Evolutionary conservation across 2,113 vertebrate species (phyloP).

Genomic region (Pardalotus punctatus): DNA sequence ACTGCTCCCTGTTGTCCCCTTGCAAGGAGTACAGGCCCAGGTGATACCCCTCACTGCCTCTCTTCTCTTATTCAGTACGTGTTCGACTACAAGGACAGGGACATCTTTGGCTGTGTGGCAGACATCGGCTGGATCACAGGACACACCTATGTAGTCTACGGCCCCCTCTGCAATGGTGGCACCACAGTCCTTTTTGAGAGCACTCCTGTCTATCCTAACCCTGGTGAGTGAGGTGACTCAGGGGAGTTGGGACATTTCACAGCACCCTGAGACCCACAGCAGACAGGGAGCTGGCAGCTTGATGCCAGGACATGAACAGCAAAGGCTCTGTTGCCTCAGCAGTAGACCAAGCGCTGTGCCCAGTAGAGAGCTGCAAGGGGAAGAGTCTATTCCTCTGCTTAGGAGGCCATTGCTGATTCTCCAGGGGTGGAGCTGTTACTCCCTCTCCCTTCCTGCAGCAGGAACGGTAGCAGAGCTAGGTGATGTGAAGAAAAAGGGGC

Average conservation of each 20-base stretch:
- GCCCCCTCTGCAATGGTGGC: constrained; percentile 81
- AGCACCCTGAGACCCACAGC: neutral
- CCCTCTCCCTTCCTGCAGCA: neutral
- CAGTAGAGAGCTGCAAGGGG: neutral
- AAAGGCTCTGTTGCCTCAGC: neutral
- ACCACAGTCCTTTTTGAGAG: constrained; percentile 84
- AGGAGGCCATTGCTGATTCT: neutral
- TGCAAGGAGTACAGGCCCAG: neutral
- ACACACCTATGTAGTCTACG: constrained; percentile 80
- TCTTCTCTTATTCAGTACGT: constrained; percentile 70
- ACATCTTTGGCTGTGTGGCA: constrained; percentile 82
- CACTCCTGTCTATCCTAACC: constrained; percentile 78
- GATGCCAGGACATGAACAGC: neutral
- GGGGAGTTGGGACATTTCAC: neutral
- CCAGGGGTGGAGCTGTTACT: neutral
- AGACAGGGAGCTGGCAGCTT: neutral
- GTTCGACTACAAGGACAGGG: constrained; percentile 80
- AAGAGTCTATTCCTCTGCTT: neutral
- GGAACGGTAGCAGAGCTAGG: neutral
- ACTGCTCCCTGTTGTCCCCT: neutral
- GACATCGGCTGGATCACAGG: constrained; percentile 86
- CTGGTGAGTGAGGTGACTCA: constrained; percentile 41
- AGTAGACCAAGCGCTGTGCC: accelerated
- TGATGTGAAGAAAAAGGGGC: neutral
- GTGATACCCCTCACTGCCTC: neutral